Percentiles rank a stretch among this genome's conserved stretches.
Conservation (phyloP, 2,888 invertebrate genomes). For the Lochmaea crataegi region DNA sequence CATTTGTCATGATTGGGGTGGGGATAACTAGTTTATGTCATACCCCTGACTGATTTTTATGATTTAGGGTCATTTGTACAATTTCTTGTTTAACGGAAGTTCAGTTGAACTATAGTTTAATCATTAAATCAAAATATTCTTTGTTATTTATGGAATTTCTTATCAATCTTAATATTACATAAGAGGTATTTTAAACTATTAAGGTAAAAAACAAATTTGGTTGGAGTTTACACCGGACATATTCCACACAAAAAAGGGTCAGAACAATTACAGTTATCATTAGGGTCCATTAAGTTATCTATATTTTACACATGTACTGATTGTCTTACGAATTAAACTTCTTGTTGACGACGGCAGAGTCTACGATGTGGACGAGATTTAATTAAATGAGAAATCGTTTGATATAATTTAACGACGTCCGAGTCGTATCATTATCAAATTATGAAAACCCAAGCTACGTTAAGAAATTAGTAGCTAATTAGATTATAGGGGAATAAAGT, state of each 20-base stretch:
- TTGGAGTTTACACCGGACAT: no score
- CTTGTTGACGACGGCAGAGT: not conserved
- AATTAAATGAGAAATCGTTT: constrained; percentile 30
- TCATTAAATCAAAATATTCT: no score
- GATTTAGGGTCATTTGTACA: no score
- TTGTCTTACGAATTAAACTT: not conserved
- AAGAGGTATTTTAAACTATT: no score
- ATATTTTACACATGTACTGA: not conserved
- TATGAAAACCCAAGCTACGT: constrained; percentile 34
- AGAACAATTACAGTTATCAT: not conserved
- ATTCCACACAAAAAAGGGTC: not conserved
- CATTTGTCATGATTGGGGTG: no score
- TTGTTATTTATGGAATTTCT: no score
- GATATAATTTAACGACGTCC: constrained; percentile 33
- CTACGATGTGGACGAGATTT: constrained; percentile 6
- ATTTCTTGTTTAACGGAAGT: no score
- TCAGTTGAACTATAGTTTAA: no score
- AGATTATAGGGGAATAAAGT: constrained; percentile 26
- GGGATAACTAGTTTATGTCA: no score
- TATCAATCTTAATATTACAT: no score
- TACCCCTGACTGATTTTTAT: no score
- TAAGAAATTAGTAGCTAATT: constrained; percentile 31
- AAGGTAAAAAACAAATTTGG: no score
- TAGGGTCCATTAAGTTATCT: not conserved
- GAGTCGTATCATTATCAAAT: constrained; percentile 34